phyloP scores from a whole-genome alignment of 2,113 vertebrate species.

The Zosterops pallidus region DNA sequence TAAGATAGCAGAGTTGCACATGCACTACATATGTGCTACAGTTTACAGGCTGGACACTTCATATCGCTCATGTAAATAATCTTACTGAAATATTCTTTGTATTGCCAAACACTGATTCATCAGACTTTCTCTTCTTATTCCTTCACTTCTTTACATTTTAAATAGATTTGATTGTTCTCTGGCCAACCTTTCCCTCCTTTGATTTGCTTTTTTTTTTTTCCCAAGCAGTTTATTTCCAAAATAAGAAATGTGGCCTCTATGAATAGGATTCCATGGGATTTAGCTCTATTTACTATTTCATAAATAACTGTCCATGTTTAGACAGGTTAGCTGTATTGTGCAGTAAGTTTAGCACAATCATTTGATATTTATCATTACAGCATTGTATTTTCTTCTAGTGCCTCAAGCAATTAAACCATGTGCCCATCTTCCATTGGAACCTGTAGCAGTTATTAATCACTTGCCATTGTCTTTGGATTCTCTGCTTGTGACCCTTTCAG shows the following conservation, averaged over 20 bases:
- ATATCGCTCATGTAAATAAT: constrained; percentile 9
- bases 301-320: background rate
- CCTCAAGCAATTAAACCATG: constrained; percentile 27
- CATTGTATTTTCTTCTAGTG: background rate
- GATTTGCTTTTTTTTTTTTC: background rate
- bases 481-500: constrained; percentile 7
- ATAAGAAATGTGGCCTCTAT: background rate
- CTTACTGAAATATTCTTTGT: background rate
- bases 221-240: background rate
- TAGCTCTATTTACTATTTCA: background rate
- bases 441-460: constrained; percentile 35
- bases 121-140: background rate
- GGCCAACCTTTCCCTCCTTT: background rate
- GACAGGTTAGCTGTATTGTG: background rate
- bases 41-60: background rate
- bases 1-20: background rate
- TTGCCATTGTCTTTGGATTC: constrained; percentile 31
- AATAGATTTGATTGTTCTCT: background rate
- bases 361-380: constrained; percentile 21
- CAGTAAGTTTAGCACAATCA: background rate
- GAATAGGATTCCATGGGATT: background rate
- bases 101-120: background rate
- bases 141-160: background rate
- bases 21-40: background rate
- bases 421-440: background rate